These are phyloP conservation scores for Microvelia longipes DNA, from an alignment of 1,140 invertebrate genomes.

Conservation along the genomic window DNA sequence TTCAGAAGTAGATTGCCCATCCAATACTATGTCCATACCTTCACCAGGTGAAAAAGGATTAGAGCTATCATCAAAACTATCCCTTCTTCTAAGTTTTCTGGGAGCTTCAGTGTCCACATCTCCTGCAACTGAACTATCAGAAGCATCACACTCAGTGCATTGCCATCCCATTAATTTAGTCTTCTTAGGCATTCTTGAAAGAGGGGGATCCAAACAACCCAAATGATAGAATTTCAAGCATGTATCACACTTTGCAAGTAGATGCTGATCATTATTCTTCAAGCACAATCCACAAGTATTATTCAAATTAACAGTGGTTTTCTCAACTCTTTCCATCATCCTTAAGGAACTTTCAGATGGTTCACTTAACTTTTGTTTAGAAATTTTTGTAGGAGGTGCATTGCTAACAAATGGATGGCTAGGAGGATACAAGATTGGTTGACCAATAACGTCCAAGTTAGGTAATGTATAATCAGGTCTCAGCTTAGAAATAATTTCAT, in stretches of 20 bases:
- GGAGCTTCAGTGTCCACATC: slow-evolving; percentile 59
- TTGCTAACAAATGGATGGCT: slow-evolving; percentile 7
- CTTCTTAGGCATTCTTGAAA: slow-evolving; percentile 85
- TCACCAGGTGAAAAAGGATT: background rate
- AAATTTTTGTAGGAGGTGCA: slow-evolving; percentile 1
- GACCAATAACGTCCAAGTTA: slow-evolving; percentile 31
- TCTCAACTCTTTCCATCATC: slow-evolving; percentile 2
- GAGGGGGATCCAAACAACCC: slow-evolving; percentile 77
- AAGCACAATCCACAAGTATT: slow-evolving; percentile 72
- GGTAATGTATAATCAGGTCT: slow-evolving; percentile 39
- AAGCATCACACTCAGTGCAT: slow-evolving; percentile 78
- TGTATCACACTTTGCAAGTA: slow-evolving; percentile 85
- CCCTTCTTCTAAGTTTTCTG: slow-evolving; percentile 37
- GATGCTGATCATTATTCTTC: slow-evolving; percentile 63
- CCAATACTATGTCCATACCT: background rate
- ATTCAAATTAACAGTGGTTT: slow-evolving; percentile 16
- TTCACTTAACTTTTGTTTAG: background rate
- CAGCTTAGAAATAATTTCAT: slow-evolving; percentile 38
- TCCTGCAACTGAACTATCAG: slow-evolving; percentile 58
- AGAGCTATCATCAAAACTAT: slow-evolving; percentile 9
- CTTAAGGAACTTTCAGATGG: background rate
- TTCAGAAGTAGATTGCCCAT: background rate
- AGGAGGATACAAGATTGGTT: slow-evolving; percentile 14
- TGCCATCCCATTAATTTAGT: slow-evolving; percentile 88
- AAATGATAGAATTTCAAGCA: slow-evolving; percentile 87